Base-by-base conservation (phyloP, 2,797 vertebrate genomes). In the Melanotaenia boesemani region DNA sequence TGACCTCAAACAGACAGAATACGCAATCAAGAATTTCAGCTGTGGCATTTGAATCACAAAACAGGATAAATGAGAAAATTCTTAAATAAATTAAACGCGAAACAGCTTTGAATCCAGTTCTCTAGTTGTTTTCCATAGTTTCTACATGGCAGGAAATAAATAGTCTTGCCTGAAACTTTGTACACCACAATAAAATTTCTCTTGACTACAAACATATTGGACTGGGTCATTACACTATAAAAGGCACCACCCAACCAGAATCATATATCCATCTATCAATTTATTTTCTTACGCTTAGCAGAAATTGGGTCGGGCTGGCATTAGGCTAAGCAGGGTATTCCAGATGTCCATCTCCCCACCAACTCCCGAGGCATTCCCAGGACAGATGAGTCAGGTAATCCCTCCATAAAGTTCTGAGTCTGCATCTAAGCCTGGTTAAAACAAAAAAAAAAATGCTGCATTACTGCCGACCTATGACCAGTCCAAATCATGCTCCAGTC, bases 321-420 rank as follows among this genome's bases (percentile, higher is more conserved):
- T 54, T 54, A 54, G 50, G 50, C 50, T 54, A 54, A 54, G 50
- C 50, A 54, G 22, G 22, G 50, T 24, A 54, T 54, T 54, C 50
- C 50, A 54, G 22, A 54, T 24, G 50, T 26, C 50, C 22, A 26
- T 26, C 22, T 26, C 22, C 22, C 11, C 50, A 54, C 22, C 22
- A 26, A 24, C 50, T 54, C 50, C 50, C 22, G 22, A 5, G 22
- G 50, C 22, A 54, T 54, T 24, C 50, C 50, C 22, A 13, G 50
- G 50, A 24, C 50, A 54, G 22, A 54, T 54, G 22, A 54, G 50
- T 26, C 50, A 26, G 50, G 22, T 54, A 54, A 54, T 54, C 22
- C 50, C 22, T 54, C 22, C 50, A 54, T 54, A 12, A 54, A 26
- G 50, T 54, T 54, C 48, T 52, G 48, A 52, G 9, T 52, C 50